A percentile compares a stretch with the other conserved stretches of the same genome.
These are phyloP conservation scores for Amphilophus citrinellus DNA, from an alignment of 2,113 vertebrate species.

Conservation along the genomic window DNA sequence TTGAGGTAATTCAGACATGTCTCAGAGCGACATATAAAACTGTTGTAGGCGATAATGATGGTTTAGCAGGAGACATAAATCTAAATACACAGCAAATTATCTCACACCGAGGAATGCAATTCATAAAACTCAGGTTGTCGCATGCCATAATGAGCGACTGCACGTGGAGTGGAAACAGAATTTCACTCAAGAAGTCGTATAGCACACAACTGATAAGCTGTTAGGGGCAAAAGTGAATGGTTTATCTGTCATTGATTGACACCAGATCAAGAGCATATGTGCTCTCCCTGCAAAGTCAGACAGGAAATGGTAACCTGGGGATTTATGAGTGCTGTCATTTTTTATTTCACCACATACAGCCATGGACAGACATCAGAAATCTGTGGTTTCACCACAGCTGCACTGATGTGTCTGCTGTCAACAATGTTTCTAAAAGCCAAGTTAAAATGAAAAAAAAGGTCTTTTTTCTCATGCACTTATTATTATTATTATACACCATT, in stretches of 20 bases:
- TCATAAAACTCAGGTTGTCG: slow-evolving; percentile 65
- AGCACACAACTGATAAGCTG: slow-evolving; percentile 6
- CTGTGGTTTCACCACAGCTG: neutral
- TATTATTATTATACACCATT: too few relatives aligned
- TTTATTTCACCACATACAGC: neutral
- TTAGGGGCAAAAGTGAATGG: neutral
- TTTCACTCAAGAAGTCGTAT: neutral
- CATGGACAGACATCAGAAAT: slow-evolving; percentile 42
- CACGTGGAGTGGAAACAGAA: neutral
- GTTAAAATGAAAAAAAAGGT: neutral
- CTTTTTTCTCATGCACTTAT: neutral
- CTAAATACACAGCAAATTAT: slow-evolving; percentile 57
- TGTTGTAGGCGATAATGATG: slow-evolving; percentile 56
- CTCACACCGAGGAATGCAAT: slow-evolving; percentile 57
- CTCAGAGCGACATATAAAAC: slow-evolving; percentile 39
- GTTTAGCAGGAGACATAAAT: slow-evolving; percentile 58
- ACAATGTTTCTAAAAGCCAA: neutral
- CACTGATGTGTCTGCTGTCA: neutral
- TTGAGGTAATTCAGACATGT: slow-evolving; percentile 46
- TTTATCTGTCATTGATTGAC: slow-evolving; percentile 43
- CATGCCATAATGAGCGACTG: slow-evolving; percentile 45
- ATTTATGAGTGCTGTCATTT: slow-evolving; percentile 34
- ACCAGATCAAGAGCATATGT: slow-evolving; percentile 32
- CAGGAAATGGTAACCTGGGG: slow-evolving; percentile 52
- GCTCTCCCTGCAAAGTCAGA: slow-evolving; percentile 14